Conservation (phyloP, 2,797 vertebrate species). For the Hoplostethus mediterraneus region DNA sequence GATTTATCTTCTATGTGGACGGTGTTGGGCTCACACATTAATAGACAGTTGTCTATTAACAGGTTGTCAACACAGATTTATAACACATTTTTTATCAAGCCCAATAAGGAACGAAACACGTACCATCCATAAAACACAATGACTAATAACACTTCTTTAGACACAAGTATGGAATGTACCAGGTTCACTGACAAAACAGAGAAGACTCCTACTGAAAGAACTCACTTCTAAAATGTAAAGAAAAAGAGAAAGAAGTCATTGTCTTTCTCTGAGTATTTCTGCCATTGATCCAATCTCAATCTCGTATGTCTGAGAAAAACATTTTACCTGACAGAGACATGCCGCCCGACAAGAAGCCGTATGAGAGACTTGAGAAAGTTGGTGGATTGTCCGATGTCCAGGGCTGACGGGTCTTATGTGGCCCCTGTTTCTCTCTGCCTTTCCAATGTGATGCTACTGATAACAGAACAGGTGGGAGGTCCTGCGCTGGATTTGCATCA, state of each 20-base stretch:
- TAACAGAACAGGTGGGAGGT: constrained; percentile 61
- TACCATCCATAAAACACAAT: not conserved
- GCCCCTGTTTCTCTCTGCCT: constrained; percentile 27
- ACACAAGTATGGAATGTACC: not conserved
- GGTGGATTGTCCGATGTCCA: constrained; percentile 7
- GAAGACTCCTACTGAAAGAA: not conserved
- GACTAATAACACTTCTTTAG: not conserved
- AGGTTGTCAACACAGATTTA: not conserved
- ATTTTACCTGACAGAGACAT: constrained; percentile 61
- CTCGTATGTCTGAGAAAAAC: not conserved
- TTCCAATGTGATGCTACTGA: constrained; percentile 44
- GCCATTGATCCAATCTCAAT: constrained; percentile 7
- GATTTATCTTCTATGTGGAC: constrained; percentile 1
- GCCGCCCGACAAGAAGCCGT: constrained; percentile 24
- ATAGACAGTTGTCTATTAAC: no score
- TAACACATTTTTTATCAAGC: not conserved
- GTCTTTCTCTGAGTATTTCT: not conserved
- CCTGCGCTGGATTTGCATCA: constrained; percentile 75
- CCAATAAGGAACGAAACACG: not conserved
- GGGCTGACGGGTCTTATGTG: constrained; percentile 20
- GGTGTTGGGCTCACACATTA: not conserved
- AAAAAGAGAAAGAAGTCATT: not conserved
- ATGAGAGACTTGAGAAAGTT: constrained; percentile 11
- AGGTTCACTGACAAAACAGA: not conserved
- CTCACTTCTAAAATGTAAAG: not conserved